Evolutionary conservation across 92 coral and sea anemone species (phyloP).

Genomic region (Bergia puertoricense): DNA sequence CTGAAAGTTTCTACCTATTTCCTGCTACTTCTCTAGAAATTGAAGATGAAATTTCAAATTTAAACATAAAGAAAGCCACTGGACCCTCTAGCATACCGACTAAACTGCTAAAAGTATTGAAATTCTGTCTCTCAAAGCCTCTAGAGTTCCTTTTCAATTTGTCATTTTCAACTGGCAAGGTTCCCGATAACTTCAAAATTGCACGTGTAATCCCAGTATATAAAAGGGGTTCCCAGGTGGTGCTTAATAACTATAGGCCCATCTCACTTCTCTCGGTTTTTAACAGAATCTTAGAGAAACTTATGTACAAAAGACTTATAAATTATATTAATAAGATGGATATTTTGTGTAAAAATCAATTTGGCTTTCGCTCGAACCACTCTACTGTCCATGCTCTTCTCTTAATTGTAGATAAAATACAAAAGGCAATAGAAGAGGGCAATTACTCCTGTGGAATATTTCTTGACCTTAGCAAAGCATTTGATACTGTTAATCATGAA

Average conservation of each 20-base stretch:
- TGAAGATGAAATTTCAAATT: too few relatives aligned
- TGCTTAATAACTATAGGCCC: constrained; percentile 10
- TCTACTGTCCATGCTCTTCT: constrained; percentile 39
- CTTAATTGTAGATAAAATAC: constrained; percentile 42
- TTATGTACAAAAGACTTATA: constrained; percentile 24
- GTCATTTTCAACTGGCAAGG: constrained; percentile 20
- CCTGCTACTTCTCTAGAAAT: constrained; percentile 45
- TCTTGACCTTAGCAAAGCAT: constrained; percentile 27
- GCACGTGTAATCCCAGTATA: constrained; percentile 41
- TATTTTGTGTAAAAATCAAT: constrained; percentile 29
- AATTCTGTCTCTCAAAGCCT: constrained; percentile 18
- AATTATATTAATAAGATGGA: constrained; percentile 20
- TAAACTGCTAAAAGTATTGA: constrained; percentile 23
- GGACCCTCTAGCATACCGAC: constrained; percentile 43
- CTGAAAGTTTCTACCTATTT: constrained; percentile 42
- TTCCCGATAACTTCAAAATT: constrained; percentile 33
- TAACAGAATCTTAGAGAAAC: constrained; percentile 39
- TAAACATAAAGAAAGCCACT: constrained; percentile 29
- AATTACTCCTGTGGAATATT: constrained; percentile 34
- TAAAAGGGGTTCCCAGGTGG: constrained; percentile 19
- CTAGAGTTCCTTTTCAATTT: constrained; percentile 1
- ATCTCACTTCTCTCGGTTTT: constrained; percentile 39
- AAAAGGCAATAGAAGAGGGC: constrained; percentile 44
- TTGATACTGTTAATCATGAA: constrained; percentile 28
- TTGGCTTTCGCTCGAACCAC: constrained; percentile 48